Base-by-base conservation (phyloP, 2,888 invertebrate species). In the Cantharis rufa region DNA sequence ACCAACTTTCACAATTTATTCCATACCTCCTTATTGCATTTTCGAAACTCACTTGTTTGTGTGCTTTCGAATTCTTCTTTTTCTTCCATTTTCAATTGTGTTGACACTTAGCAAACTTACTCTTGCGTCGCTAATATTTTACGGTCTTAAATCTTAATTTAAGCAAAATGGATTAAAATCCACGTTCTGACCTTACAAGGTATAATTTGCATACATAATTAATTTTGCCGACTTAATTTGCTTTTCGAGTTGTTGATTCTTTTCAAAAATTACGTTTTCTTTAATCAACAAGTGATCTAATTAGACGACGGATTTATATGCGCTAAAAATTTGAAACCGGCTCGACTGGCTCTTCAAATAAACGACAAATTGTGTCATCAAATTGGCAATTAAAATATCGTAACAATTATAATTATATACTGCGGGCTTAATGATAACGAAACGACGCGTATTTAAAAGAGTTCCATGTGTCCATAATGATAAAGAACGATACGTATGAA, bases 111-210 rank as follows among this genome's bases (percentile, higher is more conserved):
- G 24, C 27, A 27, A 75, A 62, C 66, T 71, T 48, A 75, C 66
- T 71, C 71, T 48, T 61, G 74, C 74, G 21, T 70, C 48, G 48
- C 75, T 75, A 75, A 75, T 75, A 69, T 75, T 75, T 75, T 66
- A 69, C 62, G 71, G 32, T 68, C 75, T 75, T 75, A 71, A 75
- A 75, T 75, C 70, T 71, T 71, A 62, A 75, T 75, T 70, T 75
- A 16, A 62, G 32, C 32, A 13, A 62, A 16, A 66, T 27, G 69
- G 32, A 75, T 75, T 75, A 62, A 70, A 70, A 66, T 70, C 74
- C 72, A 32, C 70, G 13, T 48, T 70, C 70, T 64, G 74, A 74
- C 70, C 74, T 28, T 70, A 70, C 74, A 63, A 28, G 70, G 21
- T 32, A 62, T 70, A 16, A 70, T 70, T 69, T 68, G 71, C 75